Conservation (phyloP, 2,797 vertebrate genomes). For the Acipenser oxyrinchus region DNA sequence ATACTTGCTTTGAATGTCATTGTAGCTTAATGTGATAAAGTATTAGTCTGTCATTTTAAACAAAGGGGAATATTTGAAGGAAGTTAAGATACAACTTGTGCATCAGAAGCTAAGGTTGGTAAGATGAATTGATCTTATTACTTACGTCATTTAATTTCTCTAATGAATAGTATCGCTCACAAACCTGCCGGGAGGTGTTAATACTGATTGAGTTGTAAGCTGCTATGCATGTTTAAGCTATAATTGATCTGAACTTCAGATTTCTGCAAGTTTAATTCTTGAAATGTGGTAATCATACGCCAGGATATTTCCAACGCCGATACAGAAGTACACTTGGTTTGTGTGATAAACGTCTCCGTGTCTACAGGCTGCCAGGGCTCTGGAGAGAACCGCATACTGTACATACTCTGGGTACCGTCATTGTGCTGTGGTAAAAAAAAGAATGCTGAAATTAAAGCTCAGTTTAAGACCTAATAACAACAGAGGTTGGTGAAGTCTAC, state of each 20-base stretch:
- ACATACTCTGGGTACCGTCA: too few species aligned
- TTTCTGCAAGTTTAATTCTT: not conserved
- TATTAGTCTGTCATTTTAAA: slow-evolving; percentile 57
- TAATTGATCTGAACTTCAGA: not conserved
- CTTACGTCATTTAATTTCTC: slow-evolving; percentile 6
- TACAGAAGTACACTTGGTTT: slow-evolving; percentile 34
- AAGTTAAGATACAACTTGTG: slow-evolving; percentile 27
- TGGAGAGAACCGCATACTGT: too few species aligned
- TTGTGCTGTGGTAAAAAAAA: too few species aligned
- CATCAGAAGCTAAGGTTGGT: slow-evolving; percentile 12
- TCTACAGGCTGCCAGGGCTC: too few species aligned
- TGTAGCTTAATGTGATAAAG: slow-evolving; percentile 56
- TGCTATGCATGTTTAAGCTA: not conserved
- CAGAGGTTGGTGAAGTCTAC: too few species aligned
- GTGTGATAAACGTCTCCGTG: slow-evolving; percentile 2
- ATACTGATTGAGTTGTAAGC: slow-evolving; percentile 1
- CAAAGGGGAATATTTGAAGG: slow-evolving; percentile 46
- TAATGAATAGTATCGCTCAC: slow-evolving; percentile 8
- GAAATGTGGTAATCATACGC: slow-evolving; percentile 20
- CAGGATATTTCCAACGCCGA: slow-evolving; percentile 35
- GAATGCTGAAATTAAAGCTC: too few species aligned
- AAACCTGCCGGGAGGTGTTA: not conserved
- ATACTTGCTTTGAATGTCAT: slow-evolving; percentile 67
- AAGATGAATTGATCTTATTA: slow-evolving; percentile 11
- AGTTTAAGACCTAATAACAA: too few species aligned